These are phyloP conservation scores for Megaceryle maxima DNA, from an alignment of 2,113 vertebrate species.

Conservation along the genomic window DNA sequence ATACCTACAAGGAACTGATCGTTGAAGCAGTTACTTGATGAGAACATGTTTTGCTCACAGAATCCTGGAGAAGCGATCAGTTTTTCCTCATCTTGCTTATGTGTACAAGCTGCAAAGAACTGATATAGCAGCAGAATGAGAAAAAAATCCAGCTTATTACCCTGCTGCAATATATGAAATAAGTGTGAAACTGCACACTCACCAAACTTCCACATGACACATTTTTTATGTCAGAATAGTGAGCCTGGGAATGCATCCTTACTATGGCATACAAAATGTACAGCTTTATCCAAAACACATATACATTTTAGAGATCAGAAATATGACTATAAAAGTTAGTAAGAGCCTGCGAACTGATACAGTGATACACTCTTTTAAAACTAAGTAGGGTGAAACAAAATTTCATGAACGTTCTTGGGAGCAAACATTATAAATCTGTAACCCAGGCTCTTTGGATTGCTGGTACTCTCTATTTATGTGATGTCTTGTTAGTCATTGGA, in stretches of 20 bases:
- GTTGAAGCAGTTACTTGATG: neutral
- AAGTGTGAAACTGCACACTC: neutral
- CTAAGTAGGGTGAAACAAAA: conserved; percentile 9
- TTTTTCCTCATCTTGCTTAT: conserved; percentile 26
- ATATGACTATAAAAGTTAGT: neutral
- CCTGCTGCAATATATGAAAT: neutral
- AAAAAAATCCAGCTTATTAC: neutral
- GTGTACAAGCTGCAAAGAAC: neutral
- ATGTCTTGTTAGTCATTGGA: neutral
- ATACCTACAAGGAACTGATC: neutral
- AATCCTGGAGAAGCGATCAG: neutral
- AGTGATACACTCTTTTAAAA: neutral
- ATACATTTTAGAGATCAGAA: conserved; percentile 15
- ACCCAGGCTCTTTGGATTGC: neutral
- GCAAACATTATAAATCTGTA: neutral
- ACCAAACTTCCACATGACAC: neutral
- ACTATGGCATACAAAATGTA: neutral
- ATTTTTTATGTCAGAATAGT: neutral
- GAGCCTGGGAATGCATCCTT: neutral
- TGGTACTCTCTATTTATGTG: conserved; percentile 11
- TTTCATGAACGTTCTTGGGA: conserved; percentile 18
- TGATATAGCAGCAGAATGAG: neutral
- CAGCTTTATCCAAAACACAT: neutral
- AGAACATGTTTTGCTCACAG: neutral
- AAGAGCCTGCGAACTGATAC: neutral